phyloP scores from a whole-genome alignment of 2,888 invertebrate species.

The Allolobophora icterica region DNA sequence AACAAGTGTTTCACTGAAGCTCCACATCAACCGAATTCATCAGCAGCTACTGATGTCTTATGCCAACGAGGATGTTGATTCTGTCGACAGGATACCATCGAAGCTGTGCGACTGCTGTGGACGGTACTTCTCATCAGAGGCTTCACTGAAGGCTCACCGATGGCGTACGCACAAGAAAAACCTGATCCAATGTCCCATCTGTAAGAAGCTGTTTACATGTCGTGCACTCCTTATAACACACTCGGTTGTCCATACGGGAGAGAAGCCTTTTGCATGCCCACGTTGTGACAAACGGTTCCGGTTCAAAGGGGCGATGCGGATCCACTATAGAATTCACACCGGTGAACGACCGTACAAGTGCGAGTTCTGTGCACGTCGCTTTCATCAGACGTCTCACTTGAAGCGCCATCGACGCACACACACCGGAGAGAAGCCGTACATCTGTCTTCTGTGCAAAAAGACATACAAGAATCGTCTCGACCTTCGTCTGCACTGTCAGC shows the following conservation, averaged over 20 bases:
- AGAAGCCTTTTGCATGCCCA: conserved; percentile 36
- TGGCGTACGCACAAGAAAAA: conserved; percentile 26
- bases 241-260: conserved; percentile 39
- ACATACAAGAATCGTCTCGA: conserved; percentile 36
- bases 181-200: conserved; percentile 26
- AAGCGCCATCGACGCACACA: conserved; percentile 30
- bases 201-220: conserved; percentile 38
- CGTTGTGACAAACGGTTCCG: conserved; percentile 39
- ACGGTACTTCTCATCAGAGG: conserved; percentile 21
- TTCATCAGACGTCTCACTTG: conserved; percentile 31
- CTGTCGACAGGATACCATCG: conserved; percentile 3
- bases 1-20: conserved; percentile 20
- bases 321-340: conserved; percentile 41
- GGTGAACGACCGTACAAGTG: conserved; percentile 37
- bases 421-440: conserved; percentile 35
- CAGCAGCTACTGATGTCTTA: neutral
- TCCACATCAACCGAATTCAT: conserved; percentile 27
- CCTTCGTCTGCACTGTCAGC: conserved; percentile 27
- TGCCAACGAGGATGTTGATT: neutral
- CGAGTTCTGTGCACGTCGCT: conserved; percentile 1
- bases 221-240: conserved; percentile 37
- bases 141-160: neutral
- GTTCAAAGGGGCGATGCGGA: conserved; percentile 35
- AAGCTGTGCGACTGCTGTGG: conserved; percentile 26
- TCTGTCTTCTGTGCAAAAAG: conserved; percentile 27